Evolutionary conservation across 2,888 invertebrate genomes (phyloP).

Genomic region (Amiota mariae): DNA sequence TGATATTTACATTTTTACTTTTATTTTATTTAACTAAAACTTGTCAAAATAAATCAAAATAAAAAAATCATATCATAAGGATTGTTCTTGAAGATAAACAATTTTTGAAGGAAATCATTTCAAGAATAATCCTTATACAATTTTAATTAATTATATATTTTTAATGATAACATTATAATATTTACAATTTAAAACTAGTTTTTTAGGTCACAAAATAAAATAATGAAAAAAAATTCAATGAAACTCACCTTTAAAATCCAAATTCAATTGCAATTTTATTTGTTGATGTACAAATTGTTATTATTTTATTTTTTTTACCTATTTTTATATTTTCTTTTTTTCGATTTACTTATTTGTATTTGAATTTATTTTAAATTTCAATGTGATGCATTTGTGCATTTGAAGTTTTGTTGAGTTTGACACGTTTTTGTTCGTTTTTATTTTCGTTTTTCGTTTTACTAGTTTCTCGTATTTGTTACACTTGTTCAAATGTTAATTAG

Average conservation of each 20-base stretch:
- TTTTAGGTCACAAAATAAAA: background rate
- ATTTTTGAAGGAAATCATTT: no score
- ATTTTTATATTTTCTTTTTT: no score
- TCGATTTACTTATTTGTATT: background rate
- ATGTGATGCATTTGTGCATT: background rate
- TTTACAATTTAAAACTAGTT: slow-evolving; percentile 23
- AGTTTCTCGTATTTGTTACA: background rate
- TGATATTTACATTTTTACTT: no score
- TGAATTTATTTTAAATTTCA: background rate
- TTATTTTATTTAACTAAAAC: no score
- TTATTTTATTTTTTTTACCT: background rate
- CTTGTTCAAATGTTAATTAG: slow-evolving; percentile 29
- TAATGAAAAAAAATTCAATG: background rate
- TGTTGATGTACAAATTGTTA: slow-evolving; percentile 19
- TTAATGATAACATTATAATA: background rate
- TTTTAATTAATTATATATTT: no score
- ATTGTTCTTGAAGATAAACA: no score
- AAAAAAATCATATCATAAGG: no score
- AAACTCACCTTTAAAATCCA: no score
- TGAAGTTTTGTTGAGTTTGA: background rate
- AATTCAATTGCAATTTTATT: slow-evolving; percentile 6
- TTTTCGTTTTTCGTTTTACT: background rate
- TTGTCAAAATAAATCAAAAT: no score
- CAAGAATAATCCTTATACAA: no score
- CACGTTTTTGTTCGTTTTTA: background rate